Base-by-base conservation (phyloP, 2,113 vertebrate species). In the Eira barbara region DNA sequence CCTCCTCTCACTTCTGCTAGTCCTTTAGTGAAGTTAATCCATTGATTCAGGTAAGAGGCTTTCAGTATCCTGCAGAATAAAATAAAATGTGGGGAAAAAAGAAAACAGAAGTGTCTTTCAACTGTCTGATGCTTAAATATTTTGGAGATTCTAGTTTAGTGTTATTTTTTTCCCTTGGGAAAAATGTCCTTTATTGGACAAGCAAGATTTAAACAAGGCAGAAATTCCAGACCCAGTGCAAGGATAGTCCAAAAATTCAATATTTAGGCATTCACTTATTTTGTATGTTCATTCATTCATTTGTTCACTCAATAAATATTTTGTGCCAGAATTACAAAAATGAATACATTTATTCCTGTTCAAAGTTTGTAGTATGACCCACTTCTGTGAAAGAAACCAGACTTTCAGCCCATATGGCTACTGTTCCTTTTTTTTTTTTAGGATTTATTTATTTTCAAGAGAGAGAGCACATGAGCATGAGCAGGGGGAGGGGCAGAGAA, bases 101-200 rank as follows among this genome's bases (percentile, higher is more conserved):
- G 59, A 80, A 78, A 82, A 85, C 13, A n/a, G 49, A 93, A 95
- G 20, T 52, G 8, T 85, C 76, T 97, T 91, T 91, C 71, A 88
- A 73, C 14, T 82, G 34, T 67, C 45, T 61, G 34, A 17, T 15
- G 4, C 10, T 52, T 87, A 80, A 80, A 67, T 2, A 42, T 83
- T 90, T 94, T 59, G 12, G 83, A 73, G n/a, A 59, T 42, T 74
- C 27, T 45, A 57, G 23, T 63, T 59, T 80, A 76, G 31, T 52
- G 4, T 73, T 80, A 1, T 4, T 82, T 65, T 73, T 76, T 80
- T 49, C 7, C 23, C 8, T 67, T 45, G 8, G 7, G 17, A 87
- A 36, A n/a, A 81, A 63, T 36, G 31, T 17, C n/a, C n/a, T 89
- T 82, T 57, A 42, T 57, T 59, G 18, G 45, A 36, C 23, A 79